Base-by-base conservation (phyloP, 2,888 invertebrate species). In the Anarsia innoxiella region DNA sequence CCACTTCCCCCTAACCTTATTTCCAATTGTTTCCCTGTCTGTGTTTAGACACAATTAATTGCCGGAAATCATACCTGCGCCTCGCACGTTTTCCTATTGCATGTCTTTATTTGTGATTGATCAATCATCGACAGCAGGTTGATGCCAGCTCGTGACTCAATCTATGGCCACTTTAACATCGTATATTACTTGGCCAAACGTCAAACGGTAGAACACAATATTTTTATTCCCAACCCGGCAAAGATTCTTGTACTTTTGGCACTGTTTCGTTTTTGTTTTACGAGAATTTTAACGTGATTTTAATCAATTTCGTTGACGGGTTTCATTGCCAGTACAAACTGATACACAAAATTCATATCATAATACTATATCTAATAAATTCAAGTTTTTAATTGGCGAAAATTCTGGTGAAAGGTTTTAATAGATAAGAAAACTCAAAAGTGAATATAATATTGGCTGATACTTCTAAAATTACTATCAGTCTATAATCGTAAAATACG, bases 151-250 rank as follows among this genome's bases (percentile, higher is more conserved):
- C 51, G 46, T 57, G 54, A 57, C 49, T 55, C 50, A 51, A 54
- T 58, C 56, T 48, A 59, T 59, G 49, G 52, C 51, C 52, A 51
- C 53, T 53, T 51, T 45, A 39, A 28, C 46, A 49, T 49, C 46
- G 44, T 30, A 49, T 51, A 66, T 67, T 59, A 59, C 63, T 78
- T 82, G 82, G 80, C 82, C 53, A 44, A 49, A 60, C 55, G 64
- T 75, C 76, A 78, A 79, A 70, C 68, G 59, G 64, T 65, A 65
- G 48, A 45, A 41, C 44, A 47, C 51, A 26, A 53, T 71, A 71
- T 72, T 73, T 74, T 39, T 39, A 36, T 23, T 36, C n/a, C 23
- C 12, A 36, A 27, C 29, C 23, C 28, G 31, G 40, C 23, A 29
- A 28, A 25, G 12, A 12, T n/a, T 11, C 16, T 10, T 15, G 31